Percentiles rank a stretch among this genome's conserved stretches.
Conservation (phyloP, 1,140 invertebrate species). For the Propsilocerus akamusi region DNA sequence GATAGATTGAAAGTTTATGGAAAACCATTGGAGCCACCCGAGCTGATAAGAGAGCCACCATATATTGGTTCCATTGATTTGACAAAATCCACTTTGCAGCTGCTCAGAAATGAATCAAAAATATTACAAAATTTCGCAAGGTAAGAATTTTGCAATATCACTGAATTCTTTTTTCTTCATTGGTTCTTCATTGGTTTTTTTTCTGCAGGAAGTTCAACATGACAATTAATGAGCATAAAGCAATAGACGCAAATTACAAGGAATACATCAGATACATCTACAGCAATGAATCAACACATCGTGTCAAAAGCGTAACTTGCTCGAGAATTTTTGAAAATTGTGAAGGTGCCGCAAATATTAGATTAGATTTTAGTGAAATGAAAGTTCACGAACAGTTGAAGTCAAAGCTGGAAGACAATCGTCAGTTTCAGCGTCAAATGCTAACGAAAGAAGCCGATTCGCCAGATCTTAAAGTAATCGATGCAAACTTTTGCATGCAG, state of each 20-base stretch:
- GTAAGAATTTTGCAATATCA: background rate
- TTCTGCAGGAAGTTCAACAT: conserved; percentile 22
- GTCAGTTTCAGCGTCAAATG: conserved; percentile 7
- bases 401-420: conserved; percentile 21
- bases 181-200: background rate
- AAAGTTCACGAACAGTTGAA: background rate
- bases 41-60: background rate
- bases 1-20: background rate
- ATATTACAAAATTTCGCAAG: background rate
- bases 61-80: background rate
- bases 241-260: conserved; percentile 43
- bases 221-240: conserved; percentile 40
- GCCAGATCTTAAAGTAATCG: background rate
- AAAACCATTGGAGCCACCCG: background rate
- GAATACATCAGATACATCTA: conserved; percentile 47
- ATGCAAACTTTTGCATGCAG: background rate
- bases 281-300: conserved; percentile 22
- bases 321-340: background rate
- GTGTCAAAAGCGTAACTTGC: background rate
- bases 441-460: background rate
- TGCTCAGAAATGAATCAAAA: background rate
- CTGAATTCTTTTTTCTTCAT: too few relatives aligned
- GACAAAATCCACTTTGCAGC: background rate
- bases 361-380: background rate
- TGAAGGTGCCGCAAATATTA: background rate